Evolutionary conservation across 2,797 vertebrate species (phyloP).

Genomic region (Pagetopsis macropterus): DNA sequence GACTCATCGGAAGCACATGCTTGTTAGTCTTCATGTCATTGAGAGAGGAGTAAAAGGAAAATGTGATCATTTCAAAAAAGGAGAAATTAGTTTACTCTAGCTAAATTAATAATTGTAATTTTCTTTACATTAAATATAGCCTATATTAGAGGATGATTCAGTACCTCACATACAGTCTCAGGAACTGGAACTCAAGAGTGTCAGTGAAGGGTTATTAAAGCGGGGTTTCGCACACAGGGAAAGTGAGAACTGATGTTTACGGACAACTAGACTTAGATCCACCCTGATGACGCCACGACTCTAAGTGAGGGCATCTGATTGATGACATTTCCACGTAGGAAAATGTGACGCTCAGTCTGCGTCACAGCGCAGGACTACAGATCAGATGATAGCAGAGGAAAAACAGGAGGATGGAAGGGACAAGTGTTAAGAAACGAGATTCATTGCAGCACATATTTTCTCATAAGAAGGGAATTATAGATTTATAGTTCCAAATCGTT

Average conservation of each 20-base stretch:
- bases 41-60: background rate
- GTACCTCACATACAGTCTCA: background rate
- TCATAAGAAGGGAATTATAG: background rate
- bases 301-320: constrained; percentile 43
- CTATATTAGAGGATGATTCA: background rate
- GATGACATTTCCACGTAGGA: constrained; percentile 65
- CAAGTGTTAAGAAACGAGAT: constrained; percentile 20
- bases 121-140: background rate
- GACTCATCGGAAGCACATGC: constrained; percentile 5
- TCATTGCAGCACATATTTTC: background rate
- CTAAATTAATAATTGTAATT: background rate
- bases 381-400: constrained; percentile 50
- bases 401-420: constrained; percentile 34
- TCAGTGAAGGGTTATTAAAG: background rate
- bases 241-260: constrained; percentile 17
- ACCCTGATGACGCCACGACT: constrained; percentile 6
- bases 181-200: background rate
- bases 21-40: background rate
- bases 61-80: background rate
- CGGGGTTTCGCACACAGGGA: background rate
- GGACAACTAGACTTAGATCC: background rate
- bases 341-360: constrained; percentile 44
- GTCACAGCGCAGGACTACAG: constrained; percentile 28
- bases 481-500: background rate
- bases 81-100: background rate